phyloP scores from a whole-genome alignment of 2,888 invertebrate genomes.

The Xestia xanthographa region DNA sequence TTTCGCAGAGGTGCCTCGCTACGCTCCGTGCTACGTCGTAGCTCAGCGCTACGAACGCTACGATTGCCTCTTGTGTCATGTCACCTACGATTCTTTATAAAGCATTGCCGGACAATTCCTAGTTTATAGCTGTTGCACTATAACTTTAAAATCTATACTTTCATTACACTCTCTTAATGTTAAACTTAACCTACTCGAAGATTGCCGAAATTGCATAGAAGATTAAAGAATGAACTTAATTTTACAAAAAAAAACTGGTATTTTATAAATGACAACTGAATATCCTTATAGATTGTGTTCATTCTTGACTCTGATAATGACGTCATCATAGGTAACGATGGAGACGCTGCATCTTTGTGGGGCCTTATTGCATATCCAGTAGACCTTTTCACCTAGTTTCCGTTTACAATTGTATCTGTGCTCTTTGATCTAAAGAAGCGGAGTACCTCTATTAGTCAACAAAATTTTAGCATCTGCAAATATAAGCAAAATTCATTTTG shows the following conservation, averaged over 20 bases:
- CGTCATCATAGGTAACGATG: too few species aligned
- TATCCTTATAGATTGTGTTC: not conserved
- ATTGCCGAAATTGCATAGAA: too few species aligned
- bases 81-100: not conserved
- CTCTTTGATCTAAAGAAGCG: conserved; percentile 57
- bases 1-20: too few species aligned
- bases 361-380: conserved; percentile 65
- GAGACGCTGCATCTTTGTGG: conserved; percentile 30
- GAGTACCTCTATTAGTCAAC: conserved; percentile 60
- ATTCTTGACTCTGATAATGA: too few species aligned
- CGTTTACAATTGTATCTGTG: conserved; percentile 55
- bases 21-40: too few species aligned
- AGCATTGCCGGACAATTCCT: not conserved
- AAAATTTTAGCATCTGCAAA: conserved; percentile 45
- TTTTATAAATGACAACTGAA: too few species aligned
- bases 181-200: not conserved
- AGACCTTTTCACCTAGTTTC: conserved; percentile 45
- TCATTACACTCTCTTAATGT: not conserved
- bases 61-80: too few species aligned
- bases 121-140: not conserved
- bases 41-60: too few species aligned
- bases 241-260: not conserved
- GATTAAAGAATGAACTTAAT: not conserved
- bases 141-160: not conserved
- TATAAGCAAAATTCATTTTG: not conserved